Conservation (phyloP, 2,113 vertebrate species). For the Catharus minimus region DNA sequence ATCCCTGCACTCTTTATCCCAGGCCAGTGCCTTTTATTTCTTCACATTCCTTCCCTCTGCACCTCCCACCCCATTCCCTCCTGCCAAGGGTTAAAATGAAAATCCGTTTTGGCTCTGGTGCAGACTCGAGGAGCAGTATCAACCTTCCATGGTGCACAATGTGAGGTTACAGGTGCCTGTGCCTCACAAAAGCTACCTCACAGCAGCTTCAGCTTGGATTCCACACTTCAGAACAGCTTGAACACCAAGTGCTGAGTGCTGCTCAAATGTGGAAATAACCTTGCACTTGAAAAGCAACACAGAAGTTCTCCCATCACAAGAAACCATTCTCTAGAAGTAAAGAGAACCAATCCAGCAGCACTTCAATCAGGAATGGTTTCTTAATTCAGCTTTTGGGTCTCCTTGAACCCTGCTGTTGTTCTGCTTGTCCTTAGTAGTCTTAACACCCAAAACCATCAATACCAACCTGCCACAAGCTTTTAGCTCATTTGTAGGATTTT, state of each 20-base stretch:
- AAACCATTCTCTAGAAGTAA: not conserved
- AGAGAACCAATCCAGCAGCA: not conserved
- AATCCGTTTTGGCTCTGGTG: slow-evolving; percentile 19
- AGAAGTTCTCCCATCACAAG: not conserved
- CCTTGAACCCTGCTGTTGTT: not conserved
- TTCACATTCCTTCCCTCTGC: slow-evolving; percentile 67
- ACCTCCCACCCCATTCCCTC: slow-evolving; percentile 46
- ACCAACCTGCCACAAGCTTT: not conserved
- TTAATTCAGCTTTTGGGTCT: slow-evolving; percentile 14
- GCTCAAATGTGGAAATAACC: not conserved
- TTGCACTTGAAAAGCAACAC: not conserved
- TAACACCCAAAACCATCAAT: not conserved
- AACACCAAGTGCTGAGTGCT: not conserved
- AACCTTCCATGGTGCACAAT: not conserved
- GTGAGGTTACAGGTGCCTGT: not conserved
- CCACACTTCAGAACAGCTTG: not conserved
- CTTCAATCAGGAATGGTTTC: not conserved
- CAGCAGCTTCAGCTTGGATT: not conserved
- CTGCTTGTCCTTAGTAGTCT: not conserved
- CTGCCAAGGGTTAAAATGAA: slow-evolving; percentile 31
- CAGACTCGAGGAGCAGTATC: not conserved
- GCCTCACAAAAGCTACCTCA: not conserved
- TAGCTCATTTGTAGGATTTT: not conserved
- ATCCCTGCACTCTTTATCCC: slow-evolving; percentile 68
- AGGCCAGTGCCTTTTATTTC: slow-evolving; percentile 63